Conservation (phyloP, 2,888 invertebrate genomes). For the Parasteatoda lunata region DNA sequence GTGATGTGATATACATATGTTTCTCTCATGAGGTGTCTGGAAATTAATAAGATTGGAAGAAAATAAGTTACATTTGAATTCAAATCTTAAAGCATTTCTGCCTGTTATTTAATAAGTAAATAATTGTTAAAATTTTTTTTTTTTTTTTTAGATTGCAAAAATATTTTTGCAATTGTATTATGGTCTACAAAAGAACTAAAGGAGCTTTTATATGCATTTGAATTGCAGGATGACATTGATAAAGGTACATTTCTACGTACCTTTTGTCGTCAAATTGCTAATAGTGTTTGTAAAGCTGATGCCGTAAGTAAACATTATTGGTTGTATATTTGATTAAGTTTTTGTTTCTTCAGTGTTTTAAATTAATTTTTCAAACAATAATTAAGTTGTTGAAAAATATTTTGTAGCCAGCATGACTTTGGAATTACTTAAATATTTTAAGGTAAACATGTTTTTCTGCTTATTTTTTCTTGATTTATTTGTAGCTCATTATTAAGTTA, state of each 20-base stretch:
- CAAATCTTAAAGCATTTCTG: not conserved
- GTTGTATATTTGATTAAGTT: too few relatives aligned
- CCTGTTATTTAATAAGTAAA: not conserved
- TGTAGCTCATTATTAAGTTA: too few relatives aligned
- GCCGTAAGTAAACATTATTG: constrained; percentile 80
- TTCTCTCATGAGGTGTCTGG: not conserved
- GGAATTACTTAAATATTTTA: too few relatives aligned
- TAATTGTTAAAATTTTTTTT: constrained; percentile 12
- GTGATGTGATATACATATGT: not conserved
- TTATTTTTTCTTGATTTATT: too few relatives aligned
- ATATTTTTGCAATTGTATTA: constrained; percentile 91
- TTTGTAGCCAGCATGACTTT: too few relatives aligned
- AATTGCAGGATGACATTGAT: constrained; percentile 86
- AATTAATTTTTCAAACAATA: too few relatives aligned
- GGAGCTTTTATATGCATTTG: constrained; percentile 91
- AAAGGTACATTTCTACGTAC: constrained; percentile 87
- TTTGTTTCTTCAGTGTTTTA: too few relatives aligned
- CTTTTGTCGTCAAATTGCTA: constrained; percentile 92
- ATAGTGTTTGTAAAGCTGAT: constrained; percentile 93
- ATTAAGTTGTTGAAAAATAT: too few relatives aligned
- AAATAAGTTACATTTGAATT: not conserved
- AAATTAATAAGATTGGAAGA: not conserved
- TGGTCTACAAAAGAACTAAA: constrained; percentile 89
- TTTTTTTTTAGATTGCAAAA: constrained; percentile 83
- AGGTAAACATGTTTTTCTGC: too few relatives aligned